Conservation (phyloP, 37 sponge, comb jelly and placozoan species). For the Amphimedon queenslandica region DNA sequence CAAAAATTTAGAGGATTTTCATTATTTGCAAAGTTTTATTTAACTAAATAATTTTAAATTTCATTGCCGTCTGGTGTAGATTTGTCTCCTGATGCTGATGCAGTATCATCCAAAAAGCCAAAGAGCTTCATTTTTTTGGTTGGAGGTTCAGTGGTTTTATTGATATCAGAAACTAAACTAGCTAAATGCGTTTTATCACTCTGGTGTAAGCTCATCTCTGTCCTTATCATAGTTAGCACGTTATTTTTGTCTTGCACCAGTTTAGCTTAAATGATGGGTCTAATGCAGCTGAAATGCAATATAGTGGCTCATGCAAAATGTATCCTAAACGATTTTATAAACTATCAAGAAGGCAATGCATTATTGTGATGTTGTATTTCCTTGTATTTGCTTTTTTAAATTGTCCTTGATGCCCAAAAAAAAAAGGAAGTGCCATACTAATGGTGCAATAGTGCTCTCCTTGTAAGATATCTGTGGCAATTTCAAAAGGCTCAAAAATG, state of each 20-base stretch:
- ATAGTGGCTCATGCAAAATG: not conserved
- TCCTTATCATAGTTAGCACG: not conserved
- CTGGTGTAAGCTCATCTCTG: not conserved
- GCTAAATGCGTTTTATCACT: not conserved
- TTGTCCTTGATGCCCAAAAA: no score
- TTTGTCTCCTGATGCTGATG: not conserved
- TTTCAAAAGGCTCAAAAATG: conserved; percentile 19
- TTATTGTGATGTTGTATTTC: not conserved
- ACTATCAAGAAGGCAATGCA: not conserved
- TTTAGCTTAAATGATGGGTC: conserved; percentile 4
- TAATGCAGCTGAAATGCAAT: not conserved
- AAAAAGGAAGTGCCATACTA: conserved; percentile 13
- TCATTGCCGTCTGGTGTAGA: not conserved
- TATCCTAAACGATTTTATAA: not conserved
- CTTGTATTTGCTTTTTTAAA: no score
- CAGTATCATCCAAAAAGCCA: not conserved
- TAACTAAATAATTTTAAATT: not conserved
- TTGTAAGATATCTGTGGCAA: conserved; percentile 14
- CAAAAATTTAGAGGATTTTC: not conserved
- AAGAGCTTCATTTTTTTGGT: conserved; percentile 7
- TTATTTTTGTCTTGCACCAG: not conserved
- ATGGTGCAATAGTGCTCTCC: conserved; percentile 5
- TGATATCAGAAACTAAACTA: not conserved
- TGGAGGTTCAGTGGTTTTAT: not conserved
- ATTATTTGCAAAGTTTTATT: not conserved